Evolutionary conservation across 2,113 vertebrate genomes (phyloP), one percentile per base, ranked within the genome.

Genomic region (Carassius gibelio): DNA sequence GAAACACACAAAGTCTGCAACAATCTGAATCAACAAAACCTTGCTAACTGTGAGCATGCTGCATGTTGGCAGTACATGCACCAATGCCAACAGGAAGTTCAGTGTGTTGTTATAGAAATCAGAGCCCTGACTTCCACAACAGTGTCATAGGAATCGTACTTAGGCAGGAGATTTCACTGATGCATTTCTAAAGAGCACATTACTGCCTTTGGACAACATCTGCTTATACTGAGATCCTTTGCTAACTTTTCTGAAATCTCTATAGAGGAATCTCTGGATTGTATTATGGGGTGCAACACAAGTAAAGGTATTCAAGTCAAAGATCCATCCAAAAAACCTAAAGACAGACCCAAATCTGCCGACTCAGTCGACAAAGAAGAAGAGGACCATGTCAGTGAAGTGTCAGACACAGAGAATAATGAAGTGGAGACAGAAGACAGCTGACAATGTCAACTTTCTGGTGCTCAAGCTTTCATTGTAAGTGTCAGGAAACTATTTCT

Each of bases 241-340:
- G 15, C 34, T 21, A 71, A 17, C 0, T 10, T 71, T 34, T 38
- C 21, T 38, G 30, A 57, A 57, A 15, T 21, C 36, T 21, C 4
- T 1, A 10, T 75, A 38, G 8, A 50, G 19, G 62, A 23, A 15
- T 81, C 61, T 34, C 13, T 10, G 78, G 6, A 82, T n/a, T 52
- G 9, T 5, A 90, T 78, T n/a, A 94, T 94, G 93, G 94, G 92
- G 30, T 95, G 94, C 82, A 92, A 88, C 89, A 85, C 91, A 6
- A 94, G 93, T 61, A 91, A 89, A 42, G 89, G 36, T 15, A 59
- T 66, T n/a, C 3, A 81, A 5, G 93, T 89, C 68, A 87, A 91
- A 81, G 93, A 95, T 68, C 88, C 91, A 0, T 83, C 88, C 34
- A 88, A 92, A 38, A 88, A 91, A 71, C 90, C 92, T 7, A 79